phyloP scores from a whole-genome alignment of 1,140 invertebrate genomes.

The Aphelenchoides besseyi region DNA sequence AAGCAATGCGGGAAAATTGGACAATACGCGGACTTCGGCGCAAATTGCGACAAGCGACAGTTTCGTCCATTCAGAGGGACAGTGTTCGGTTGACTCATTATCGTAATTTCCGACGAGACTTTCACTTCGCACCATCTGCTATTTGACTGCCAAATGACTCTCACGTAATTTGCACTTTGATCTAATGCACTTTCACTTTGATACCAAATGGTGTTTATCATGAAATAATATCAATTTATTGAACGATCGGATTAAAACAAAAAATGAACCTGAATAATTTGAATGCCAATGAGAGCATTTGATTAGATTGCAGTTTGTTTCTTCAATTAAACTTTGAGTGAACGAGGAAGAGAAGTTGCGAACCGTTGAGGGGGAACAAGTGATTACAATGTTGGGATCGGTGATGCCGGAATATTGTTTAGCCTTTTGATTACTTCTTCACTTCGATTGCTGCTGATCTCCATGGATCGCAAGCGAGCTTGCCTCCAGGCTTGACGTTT shows the following conservation, averaged over 20 bases:
- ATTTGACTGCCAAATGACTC: too few relatives aligned
- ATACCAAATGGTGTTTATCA: too few relatives aligned
- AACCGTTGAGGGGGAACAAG: background rate
- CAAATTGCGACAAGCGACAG: background rate
- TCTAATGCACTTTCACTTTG: too few relatives aligned
- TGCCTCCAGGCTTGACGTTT: slow-evolving; percentile 49
- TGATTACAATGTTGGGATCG: slow-evolving; percentile 23
- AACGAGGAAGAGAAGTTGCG: too few relatives aligned
- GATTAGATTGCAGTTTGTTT: too few relatives aligned
- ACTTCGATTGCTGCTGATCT: slow-evolving; percentile 43
- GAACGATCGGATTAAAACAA: too few relatives aligned
- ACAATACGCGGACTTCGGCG: background rate
- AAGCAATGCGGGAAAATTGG: background rate
- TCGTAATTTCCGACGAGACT: background rate
- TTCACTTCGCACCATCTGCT: slow-evolving; percentile 2
- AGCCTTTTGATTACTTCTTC: slow-evolving; percentile 49
- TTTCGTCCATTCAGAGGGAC: background rate
- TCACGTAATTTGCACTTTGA: too few relatives aligned
- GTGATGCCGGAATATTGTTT: slow-evolving; percentile 28
- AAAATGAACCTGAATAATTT: too few relatives aligned
- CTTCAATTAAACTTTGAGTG: too few relatives aligned
- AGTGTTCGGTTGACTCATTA: background rate
- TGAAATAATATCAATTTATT: too few relatives aligned
- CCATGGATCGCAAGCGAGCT: slow-evolving; percentile 43
- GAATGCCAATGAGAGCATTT: too few relatives aligned